Evolutionary conservation across 2,797 vertebrate species (phyloP).

Genomic region (Eulemur albifrons): DNA sequence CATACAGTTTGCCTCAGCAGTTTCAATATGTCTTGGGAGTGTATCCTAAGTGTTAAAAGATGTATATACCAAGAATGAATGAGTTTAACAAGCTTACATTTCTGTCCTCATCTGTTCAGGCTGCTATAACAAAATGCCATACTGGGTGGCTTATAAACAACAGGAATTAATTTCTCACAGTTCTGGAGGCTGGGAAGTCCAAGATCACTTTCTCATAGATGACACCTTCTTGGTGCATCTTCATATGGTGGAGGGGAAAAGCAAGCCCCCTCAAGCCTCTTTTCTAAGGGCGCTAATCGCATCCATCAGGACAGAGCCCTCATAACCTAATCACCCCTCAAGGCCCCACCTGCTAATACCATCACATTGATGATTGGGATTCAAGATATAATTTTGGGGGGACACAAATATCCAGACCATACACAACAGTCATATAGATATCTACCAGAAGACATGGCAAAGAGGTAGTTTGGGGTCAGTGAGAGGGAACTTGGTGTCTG

Average conservation of each 20-base stretch:
- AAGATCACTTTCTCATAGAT: neutral
- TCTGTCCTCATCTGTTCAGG: neutral
- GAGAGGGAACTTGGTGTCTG: neutral
- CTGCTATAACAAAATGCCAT: neutral
- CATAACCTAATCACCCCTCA: neutral
- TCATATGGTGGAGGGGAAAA: neutral
- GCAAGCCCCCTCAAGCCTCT: too few relatives aligned
- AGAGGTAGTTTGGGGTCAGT: neutral
- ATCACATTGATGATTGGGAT: neutral
- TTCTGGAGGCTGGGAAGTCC: neutral
- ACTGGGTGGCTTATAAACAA: neutral
- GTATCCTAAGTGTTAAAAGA: neutral
- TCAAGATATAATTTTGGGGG: neutral
- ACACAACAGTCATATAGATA: neutral
- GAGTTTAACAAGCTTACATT: neutral
- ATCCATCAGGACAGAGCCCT: neutral
- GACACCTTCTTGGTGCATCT: neutral
- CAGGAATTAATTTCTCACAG: neutral
- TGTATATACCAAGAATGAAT: neutral
- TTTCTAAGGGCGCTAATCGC: neutral
- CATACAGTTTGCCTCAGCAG: neutral
- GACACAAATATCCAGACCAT: neutral
- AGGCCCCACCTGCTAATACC: too few relatives aligned
- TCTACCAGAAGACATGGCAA: neutral
- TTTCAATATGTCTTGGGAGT: neutral